Conservation (phyloP, 2,797 vertebrate species). For the Tamandua tetradactyla region DNA sequence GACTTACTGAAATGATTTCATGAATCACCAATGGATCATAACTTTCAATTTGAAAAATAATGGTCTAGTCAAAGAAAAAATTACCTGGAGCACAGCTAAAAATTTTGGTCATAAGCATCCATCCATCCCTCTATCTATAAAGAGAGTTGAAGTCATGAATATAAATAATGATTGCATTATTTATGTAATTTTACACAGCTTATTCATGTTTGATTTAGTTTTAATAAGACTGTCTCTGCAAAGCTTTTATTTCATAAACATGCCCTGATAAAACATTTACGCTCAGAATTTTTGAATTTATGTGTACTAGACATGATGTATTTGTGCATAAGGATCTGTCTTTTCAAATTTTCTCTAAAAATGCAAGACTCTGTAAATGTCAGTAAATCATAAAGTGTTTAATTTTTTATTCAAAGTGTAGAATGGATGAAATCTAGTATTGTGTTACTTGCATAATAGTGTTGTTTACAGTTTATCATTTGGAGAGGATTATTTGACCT, state of each 20-base stretch:
- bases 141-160: background rate
- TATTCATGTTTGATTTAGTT: slow-evolving; percentile 30
- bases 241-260: slow-evolving; percentile 31
- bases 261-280: slow-evolving; percentile 11
- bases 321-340: slow-evolving; percentile 17
- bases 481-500: slow-evolving; percentile 39
- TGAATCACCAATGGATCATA: background rate
- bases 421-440: background rate
- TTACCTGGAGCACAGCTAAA: background rate
- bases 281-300: slow-evolving; percentile 53
- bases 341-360: background rate
- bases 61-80: background rate
- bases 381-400: slow-evolving; percentile 24
- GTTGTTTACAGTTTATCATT: slow-evolving; percentile 17
- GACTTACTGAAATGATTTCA: background rate
- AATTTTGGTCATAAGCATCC: slow-evolving; percentile 10
- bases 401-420: background rate
- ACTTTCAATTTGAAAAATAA: slow-evolving; percentile 26
- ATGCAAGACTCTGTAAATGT: background rate
- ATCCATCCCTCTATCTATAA: background rate
- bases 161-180: slow-evolving; percentile 22
- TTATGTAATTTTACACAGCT: background rate
- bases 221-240: background rate
- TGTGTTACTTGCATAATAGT: background rate
- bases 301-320: background rate